Conservation (phyloP, 2,113 vertebrate genomes). For the Brachyhypopomus gauderio region DNA sequence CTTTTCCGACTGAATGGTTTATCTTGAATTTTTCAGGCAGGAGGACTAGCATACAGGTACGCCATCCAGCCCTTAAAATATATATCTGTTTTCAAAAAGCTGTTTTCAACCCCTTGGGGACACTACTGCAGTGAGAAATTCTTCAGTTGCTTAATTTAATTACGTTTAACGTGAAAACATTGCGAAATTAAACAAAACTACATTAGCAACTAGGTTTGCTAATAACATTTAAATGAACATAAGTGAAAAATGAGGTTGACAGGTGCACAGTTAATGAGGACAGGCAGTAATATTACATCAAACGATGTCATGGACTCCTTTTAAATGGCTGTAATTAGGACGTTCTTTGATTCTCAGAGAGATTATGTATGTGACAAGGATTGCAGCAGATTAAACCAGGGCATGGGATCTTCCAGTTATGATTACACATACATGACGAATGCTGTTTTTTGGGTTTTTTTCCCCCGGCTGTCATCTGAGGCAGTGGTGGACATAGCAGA, state of each 20-base stretch:
- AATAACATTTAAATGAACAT: constrained; percentile 21
- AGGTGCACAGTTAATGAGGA: constrained; percentile 70
- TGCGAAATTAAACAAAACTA: background rate
- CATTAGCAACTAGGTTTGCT: background rate
- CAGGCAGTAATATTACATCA: constrained; percentile 76
- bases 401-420: constrained; percentile 2
- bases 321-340: constrained; percentile 78
- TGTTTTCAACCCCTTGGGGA: background rate
- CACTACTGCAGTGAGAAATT: background rate
- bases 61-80: background rate
- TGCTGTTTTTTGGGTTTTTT: background rate
- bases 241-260: constrained; percentile 65
- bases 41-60: background rate
- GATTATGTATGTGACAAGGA: constrained; percentile 65
- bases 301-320: constrained; percentile 72
- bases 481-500: background rate
- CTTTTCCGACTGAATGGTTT: background rate
- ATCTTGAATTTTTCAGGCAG: background rate
- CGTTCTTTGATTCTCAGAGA: constrained; percentile 66
- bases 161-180: constrained; percentile 1
- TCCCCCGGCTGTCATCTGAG: background rate
- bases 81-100: background rate
- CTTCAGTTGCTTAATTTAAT: constrained; percentile 11
- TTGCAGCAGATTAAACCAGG: constrained; percentile 52
- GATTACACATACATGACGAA: background rate